Evolutionary conservation across 1,140 invertebrate species (phyloP).

Genomic region (Cephus cinctus): DNA sequence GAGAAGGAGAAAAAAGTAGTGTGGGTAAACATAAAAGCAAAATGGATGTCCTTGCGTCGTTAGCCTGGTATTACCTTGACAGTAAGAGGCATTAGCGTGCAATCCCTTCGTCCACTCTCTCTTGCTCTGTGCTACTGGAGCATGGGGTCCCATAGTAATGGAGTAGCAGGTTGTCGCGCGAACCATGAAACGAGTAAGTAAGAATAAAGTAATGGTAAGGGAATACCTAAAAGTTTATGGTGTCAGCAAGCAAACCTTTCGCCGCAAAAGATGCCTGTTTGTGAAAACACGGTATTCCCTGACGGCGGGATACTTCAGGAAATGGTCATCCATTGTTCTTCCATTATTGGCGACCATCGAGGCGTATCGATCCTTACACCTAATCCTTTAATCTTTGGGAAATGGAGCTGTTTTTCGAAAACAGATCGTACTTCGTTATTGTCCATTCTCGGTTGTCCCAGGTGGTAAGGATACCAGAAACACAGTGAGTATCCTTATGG

Average conservation of each 20-base stretch:
- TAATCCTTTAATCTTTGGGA: slow-evolving; percentile 51
- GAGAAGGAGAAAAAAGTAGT: slow-evolving; percentile 19
- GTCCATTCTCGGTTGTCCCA: too few species aligned
- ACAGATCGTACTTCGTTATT: slow-evolving; percentile 36
- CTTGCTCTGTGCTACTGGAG: slow-evolving; percentile 29
- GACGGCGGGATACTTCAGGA: slow-evolving; percentile 14
- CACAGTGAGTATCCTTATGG: too few species aligned
- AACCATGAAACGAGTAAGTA: not conserved
- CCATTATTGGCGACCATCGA: slow-evolving; percentile 40
- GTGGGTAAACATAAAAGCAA: slow-evolving; percentile 2
- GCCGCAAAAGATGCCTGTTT: not conserved
- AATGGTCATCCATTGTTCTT: slow-evolving; percentile 42
- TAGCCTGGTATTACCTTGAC: slow-evolving; percentile 35
- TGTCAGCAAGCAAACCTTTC: slow-evolving; percentile 2
- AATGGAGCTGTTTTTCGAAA: slow-evolving; percentile 49
- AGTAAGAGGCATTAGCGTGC: slow-evolving; percentile 41
- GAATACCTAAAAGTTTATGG: slow-evolving; percentile 4
- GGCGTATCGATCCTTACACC: slow-evolving; percentile 42
- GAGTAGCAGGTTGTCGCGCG: too few species aligned
- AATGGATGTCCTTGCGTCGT: slow-evolving; percentile 24
- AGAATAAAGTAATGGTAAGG: slow-evolving; percentile 6
- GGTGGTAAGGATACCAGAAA: too few species aligned
- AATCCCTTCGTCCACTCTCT: slow-evolving; percentile 37
- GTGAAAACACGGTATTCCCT: not conserved
- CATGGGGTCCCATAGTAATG: slow-evolving; percentile 9